phyloP scores from a whole-genome alignment of 2,797 vertebrate genomes.

The Pterois miles region DNA sequence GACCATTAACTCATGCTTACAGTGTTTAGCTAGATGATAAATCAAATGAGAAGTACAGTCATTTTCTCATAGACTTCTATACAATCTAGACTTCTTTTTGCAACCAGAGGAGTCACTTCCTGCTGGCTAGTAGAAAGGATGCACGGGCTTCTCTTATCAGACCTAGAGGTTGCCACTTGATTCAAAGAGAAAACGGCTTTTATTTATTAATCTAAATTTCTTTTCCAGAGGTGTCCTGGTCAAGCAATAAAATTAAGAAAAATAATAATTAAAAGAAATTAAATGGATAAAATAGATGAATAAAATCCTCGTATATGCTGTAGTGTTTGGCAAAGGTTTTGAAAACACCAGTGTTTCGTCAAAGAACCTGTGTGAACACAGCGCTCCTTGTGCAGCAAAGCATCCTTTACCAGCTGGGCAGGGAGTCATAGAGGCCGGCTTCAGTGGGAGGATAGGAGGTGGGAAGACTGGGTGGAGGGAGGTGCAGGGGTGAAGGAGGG shows the following conservation, averaged over 20 bases:
- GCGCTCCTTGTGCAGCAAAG: constrained; percentile 50
- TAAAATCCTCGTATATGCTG: background rate
- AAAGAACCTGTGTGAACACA: constrained; percentile 63
- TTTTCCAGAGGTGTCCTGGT: background rate
- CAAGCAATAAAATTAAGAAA: background rate
- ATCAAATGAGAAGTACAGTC: too few relatives aligned
- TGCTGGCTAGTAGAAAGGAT: accelerated
- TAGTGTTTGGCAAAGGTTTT: background rate
- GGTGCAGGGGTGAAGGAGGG: constrained; percentile 29
- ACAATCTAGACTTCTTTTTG: too few relatives aligned
- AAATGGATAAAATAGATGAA: background rate
- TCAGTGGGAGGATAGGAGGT: constrained; percentile 47
- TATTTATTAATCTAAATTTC: background rate
- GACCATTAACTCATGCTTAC: too few relatives aligned
- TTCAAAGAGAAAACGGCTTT: background rate
- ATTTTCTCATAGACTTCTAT: too few relatives aligned
- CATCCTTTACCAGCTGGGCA: constrained; percentile 50
- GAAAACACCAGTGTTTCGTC: constrained; percentile 16
- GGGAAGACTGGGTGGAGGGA: constrained; percentile 38
- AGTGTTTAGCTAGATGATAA: too few relatives aligned
- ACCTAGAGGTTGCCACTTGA: accelerated
- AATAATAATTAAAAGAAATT: accelerated
- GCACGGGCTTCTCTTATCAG: too few relatives aligned
- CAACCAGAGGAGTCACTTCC: too few relatives aligned
- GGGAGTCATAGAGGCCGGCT: constrained; percentile 39